Evolutionary conservation across 2,888 invertebrate species (phyloP).

Genomic region (Stenolophus ochropezus): DNA sequence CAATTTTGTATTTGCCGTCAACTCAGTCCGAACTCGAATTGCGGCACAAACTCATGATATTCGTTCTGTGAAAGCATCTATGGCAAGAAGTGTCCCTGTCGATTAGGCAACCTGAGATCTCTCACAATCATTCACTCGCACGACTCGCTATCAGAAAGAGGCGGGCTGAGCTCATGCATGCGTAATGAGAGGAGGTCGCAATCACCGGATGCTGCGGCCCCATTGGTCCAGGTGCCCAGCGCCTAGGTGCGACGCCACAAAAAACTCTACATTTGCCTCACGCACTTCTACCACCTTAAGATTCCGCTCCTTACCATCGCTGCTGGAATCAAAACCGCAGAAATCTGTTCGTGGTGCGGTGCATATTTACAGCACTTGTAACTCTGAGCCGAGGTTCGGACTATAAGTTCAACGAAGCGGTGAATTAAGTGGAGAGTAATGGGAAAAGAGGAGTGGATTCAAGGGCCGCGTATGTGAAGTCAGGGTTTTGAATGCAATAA

Average conservation of each 20-base stretch:
- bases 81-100: constrained; percentile 9
- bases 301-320: constrained; percentile 63
- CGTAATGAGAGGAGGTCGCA: constrained; percentile 70
- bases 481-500: constrained; percentile 42
- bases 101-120: constrained; percentile 46
- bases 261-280: constrained; percentile 61
- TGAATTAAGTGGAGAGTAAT: background rate
- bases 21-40: no score
- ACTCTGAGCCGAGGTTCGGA: constrained; percentile 64
- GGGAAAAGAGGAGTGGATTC: background rate
- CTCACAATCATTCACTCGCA: constrained; percentile 71
- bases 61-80: no score
- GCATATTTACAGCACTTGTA: constrained; percentile 67
- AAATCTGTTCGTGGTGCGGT: constrained; percentile 66
- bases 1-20: no score
- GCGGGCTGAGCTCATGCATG: constrained; percentile 70
- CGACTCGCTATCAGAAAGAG: constrained; percentile 73
- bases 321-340: no score
- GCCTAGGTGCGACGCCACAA: constrained; percentile 63
- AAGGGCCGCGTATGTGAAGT: constrained; percentile 44
- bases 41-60: no score
- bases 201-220: constrained; percentile 65
- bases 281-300: constrained; percentile 65
- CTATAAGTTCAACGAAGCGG: constrained; percentile 59
- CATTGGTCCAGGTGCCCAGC: constrained; percentile 69